Evolutionary conservation across 2,797 vertebrate genomes (phyloP).

Genomic region (Cryptoblepharus egeriae): DNA sequence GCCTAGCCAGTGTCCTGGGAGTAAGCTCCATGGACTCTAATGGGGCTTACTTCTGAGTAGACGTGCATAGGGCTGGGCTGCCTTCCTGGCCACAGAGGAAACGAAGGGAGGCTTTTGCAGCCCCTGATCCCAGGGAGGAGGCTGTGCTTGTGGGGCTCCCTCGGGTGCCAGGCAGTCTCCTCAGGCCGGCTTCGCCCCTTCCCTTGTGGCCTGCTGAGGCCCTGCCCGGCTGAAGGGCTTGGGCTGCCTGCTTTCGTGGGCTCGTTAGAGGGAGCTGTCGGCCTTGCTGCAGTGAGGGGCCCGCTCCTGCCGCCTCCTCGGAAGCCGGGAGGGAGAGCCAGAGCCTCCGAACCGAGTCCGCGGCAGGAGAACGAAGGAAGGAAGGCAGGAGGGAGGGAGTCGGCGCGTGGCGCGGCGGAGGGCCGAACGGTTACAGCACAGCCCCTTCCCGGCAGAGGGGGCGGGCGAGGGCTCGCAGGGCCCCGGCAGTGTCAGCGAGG

Average conservation of each 20-base stretch:
- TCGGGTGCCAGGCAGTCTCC: too few relatives aligned
- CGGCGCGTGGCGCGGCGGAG: not conserved
- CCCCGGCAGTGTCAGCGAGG: too few relatives aligned
- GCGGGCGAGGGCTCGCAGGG: constrained; percentile 1
- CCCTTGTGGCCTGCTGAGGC: constrained; percentile 9
- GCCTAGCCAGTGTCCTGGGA: too few relatives aligned
- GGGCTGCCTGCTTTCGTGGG: not conserved
- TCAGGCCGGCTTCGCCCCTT: not conserved
- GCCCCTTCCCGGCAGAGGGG: not conserved
- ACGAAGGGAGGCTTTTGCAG: too few relatives aligned
- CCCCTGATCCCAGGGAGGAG: not conserved
- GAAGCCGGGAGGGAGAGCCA: not conserved
- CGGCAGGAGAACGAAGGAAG: not conserved
- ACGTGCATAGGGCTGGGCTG: too few relatives aligned
- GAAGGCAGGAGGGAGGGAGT: too few relatives aligned
- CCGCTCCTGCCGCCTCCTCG: constrained; percentile 49
- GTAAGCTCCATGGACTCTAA: too few relatives aligned
- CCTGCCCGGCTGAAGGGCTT: constrained; percentile 11
- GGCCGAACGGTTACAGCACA: not conserved
- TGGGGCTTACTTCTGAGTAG: too few relatives aligned
- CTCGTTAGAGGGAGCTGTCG: constrained; percentile 46
- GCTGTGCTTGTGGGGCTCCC: too few relatives aligned
- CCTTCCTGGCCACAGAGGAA: too few relatives aligned
- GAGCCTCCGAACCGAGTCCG: not conserved
- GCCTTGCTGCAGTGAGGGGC: constrained; percentile 40